Conservation (phyloP, 2,797 vertebrate species). For the Clarias platycephalus region DNA sequence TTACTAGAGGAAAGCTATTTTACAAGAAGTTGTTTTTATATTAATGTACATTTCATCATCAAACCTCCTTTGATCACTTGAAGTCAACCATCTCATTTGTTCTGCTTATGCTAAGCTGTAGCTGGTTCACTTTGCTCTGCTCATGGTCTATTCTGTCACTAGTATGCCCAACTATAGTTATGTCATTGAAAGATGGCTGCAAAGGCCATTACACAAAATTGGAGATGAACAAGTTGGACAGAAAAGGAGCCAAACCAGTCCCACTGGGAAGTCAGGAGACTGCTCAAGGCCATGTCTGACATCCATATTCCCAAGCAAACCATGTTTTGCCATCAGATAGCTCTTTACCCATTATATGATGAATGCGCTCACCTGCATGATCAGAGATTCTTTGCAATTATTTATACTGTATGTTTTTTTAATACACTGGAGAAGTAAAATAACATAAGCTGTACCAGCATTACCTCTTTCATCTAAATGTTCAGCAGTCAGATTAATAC, state of each 20-base stretch:
- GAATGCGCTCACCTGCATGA: background rate
- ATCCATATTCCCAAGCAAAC: background rate
- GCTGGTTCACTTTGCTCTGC: no score
- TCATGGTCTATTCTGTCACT: background rate
- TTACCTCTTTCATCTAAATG: background rate
- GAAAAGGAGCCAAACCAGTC: background rate
- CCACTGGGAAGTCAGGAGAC: background rate
- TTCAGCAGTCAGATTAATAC: background rate
- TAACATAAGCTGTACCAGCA: background rate
- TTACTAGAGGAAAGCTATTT: no score
- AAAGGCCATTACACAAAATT: background rate
- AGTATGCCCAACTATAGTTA: background rate
- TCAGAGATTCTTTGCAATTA: background rate
- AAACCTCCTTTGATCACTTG: no score
- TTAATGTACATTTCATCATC: no score
- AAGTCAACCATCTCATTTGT: no score
- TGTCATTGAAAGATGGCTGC: background rate
- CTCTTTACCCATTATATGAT: background rate
- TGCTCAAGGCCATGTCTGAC: background rate
- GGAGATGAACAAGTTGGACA: background rate
- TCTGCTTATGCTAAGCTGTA: no score
- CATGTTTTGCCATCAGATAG: background rate
- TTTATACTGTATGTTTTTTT: background rate
- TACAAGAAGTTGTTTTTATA: no score
- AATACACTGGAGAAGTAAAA: constrained; percentile 27